A percentile compares a stretch with the other conserved stretches of the same genome.
These are phyloP conservation scores for Listronotus bonariensis DNA, from an alignment of 1,140 invertebrate genomes.

Conservation along the genomic window DNA sequence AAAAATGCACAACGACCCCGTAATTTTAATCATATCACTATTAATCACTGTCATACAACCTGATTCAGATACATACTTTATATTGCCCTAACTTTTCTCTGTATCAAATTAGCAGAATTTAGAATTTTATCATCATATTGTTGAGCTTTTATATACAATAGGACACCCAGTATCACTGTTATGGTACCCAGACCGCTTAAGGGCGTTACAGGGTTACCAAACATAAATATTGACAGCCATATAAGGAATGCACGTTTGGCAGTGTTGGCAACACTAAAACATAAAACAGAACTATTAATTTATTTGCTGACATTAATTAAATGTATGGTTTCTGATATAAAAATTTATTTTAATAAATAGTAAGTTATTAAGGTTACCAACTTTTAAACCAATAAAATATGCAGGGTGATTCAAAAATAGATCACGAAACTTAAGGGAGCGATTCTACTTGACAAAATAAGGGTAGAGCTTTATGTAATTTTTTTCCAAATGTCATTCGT, in stretches of 20 bases:
- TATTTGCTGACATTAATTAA: constrained; percentile 3
- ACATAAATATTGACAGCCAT: constrained; percentile 80
- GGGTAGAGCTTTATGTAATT: too few relatives aligned
- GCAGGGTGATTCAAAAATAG: too few relatives aligned
- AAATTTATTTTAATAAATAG: too few relatives aligned
- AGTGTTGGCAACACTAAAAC: constrained; percentile 82
- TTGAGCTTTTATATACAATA: constrained; percentile 78
- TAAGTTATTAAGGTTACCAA: too few relatives aligned
- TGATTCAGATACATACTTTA: constrained; percentile 23
- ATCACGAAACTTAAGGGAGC: too few relatives aligned
- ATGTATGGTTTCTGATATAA: too few relatives aligned
- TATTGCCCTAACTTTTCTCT: constrained; percentile 53
- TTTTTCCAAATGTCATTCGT: too few relatives aligned
- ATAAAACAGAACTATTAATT: constrained; percentile 13
- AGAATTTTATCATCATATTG: constrained; percentile 58
- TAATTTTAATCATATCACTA: too few relatives aligned
- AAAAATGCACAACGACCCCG: too few relatives aligned
- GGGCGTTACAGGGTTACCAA: constrained; percentile 79
- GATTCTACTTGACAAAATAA: too few relatives aligned
- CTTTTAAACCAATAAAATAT: too few relatives aligned
- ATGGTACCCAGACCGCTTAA: constrained; percentile 77
- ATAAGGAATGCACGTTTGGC: constrained; percentile 83
- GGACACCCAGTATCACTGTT: constrained; percentile 76
- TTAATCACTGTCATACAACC: too few relatives aligned
- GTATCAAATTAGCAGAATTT: constrained; percentile 50